Base-by-base conservation (phyloP, 2,888 invertebrate species). In the Torymus texanus region DNA sequence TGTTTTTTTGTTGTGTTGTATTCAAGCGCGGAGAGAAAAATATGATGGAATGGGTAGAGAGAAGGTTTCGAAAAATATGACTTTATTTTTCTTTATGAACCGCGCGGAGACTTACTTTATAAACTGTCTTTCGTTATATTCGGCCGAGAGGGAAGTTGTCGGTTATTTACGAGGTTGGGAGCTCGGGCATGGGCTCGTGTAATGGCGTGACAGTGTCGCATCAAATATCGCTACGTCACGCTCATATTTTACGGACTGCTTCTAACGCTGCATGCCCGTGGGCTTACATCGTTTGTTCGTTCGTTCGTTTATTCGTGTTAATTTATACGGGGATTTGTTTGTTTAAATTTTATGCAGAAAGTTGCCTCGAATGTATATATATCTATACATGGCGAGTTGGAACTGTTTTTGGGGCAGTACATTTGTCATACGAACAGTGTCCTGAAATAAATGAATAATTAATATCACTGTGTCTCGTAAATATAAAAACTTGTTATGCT, bases 171-270 rank as follows among this genome's bases (percentile, higher is more conserved):
- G 65, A 73, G n/a, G 58, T 18, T 4, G 18, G 18, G 51, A 58
- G 21, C 65, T 1, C 41, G 5, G 41, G 41, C 41, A 41, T 29
- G 5, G 29, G 29, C 58, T 59, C 56, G 61, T 65, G 51, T 51
- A 62, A 75, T 70, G 70, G 63, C 68, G 75, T 79, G 74, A 79
- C 68, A 16, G 55, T 70, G 74, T 79, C 79, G 41, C 65, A 79
- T 79, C 79, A 55, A 70, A 63, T 75, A 16, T 67, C 16, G 53
- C 53, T 24, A 5, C 21, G 10, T 41, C 56, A 58, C 63, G 72
- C 65, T 65, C 16, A 56, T 77, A 41, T 18, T 68, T 73, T 62
- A 73, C 41, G 51, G 41, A 41, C 10, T 59, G 16, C 50, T 67
- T 67, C 12, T 29, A 68, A 21, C 24, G 4, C 61, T 18, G 13